Conservation (phyloP, 2,888 invertebrate species). For the Crepidodera aurea region DNA sequence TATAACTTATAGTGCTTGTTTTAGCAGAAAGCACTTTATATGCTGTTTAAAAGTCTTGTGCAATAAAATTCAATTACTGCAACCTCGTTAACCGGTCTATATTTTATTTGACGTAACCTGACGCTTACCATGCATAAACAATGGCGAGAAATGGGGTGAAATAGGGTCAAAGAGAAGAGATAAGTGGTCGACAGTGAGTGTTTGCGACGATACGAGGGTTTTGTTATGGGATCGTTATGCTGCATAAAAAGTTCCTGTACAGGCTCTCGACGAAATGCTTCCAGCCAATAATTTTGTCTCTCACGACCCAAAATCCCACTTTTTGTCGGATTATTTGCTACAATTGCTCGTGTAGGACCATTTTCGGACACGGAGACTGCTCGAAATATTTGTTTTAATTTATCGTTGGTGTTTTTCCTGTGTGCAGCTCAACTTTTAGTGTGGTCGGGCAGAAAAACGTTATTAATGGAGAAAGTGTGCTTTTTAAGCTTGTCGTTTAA, state of each 20-base stretch:
- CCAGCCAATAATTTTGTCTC: constrained; percentile 15
- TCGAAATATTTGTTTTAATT: constrained; percentile 18
- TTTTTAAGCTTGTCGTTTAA: too few species aligned
- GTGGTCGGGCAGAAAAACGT: too few species aligned
- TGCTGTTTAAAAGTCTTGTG: too few species aligned
- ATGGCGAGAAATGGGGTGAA: constrained; percentile 28
- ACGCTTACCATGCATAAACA: constrained; percentile 39
- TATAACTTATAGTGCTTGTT: too few species aligned
- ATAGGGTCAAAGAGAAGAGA: constrained; percentile 43
- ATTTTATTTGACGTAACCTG: constrained; percentile 36
- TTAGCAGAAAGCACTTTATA: too few species aligned
- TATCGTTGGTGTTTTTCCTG: constrained; percentile 12
- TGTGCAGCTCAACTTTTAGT: background rate
- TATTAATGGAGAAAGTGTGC: too few species aligned
- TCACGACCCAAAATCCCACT: background rate
- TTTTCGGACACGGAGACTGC: background rate
- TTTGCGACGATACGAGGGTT: constrained; percentile 42
- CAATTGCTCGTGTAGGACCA: constrained; percentile 6
- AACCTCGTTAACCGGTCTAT: constrained; percentile 22
- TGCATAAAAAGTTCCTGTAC: constrained; percentile 25
- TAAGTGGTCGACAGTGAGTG: constrained; percentile 44
- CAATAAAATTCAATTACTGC: too few species aligned
- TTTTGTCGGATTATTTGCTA: constrained; percentile 5
- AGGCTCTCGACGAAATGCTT: constrained; percentile 3
- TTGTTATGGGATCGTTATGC: constrained; percentile 35